Conservation (phyloP, 2,113 vertebrate species). For the Pomatorhinus ruficollis region DNA sequence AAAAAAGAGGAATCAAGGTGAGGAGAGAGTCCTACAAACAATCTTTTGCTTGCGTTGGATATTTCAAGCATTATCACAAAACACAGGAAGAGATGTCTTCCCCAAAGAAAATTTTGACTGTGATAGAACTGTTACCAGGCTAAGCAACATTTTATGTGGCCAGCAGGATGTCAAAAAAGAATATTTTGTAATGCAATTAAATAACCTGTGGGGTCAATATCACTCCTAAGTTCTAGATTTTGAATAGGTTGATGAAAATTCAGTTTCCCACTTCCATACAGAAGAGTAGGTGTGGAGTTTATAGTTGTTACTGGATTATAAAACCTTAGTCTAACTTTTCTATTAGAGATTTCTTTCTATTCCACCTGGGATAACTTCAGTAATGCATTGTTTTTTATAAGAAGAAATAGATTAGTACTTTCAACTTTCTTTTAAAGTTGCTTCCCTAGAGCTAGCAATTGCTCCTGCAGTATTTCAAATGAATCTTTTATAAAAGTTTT, state of each 20-base stretch:
- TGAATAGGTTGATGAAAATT: neutral
- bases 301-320: neutral
- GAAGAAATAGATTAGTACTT: constrained; percentile 49
- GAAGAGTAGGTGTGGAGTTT: neutral
- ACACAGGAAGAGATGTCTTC: neutral
- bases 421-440: constrained; percentile 47
- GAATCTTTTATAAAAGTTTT: constrained; percentile 50
- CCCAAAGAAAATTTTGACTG: neutral
- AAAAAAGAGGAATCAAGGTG: neutral
- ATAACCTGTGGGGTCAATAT: neutral
- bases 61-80: neutral
- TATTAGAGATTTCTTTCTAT: constrained; percentile 31
- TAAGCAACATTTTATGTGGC: neutral
- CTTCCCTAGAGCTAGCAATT: constrained; percentile 40
- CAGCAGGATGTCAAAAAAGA: neutral
- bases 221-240: neutral
- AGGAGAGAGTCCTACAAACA: neutral
- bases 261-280: neutral
- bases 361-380: constrained; percentile 38
- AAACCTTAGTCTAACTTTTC: constrained; percentile 49
- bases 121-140: neutral
- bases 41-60: neutral
- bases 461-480: constrained; percentile 13
- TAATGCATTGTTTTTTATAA: constrained; percentile 51
- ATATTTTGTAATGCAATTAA: neutral